These are phyloP conservation scores for Spongilla lacustris DNA, from an alignment of 37 sponge, comb jelly and placozoan genomes.

Conservation along the genomic window DNA sequence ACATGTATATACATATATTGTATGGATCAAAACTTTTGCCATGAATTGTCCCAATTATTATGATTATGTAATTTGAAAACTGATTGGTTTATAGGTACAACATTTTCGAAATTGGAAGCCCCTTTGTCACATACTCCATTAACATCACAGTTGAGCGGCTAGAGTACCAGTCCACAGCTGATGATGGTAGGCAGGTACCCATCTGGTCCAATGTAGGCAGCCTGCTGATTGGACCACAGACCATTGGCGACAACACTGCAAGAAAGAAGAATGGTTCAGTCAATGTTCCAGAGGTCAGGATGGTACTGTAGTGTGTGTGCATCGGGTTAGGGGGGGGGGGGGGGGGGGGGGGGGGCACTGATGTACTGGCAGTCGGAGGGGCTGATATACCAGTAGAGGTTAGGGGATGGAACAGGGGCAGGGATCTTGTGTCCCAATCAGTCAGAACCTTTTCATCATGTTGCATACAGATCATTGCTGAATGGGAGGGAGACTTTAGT, in stretches of 20 bases:
- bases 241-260: conserved; percentile 52
- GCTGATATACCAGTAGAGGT: no score
- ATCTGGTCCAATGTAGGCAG: conserved; percentile 75
- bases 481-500: conserved; percentile 81
- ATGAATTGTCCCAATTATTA: no score
- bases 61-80: no score
- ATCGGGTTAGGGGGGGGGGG: no score
- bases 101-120: conserved; percentile 66
- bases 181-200: neutral
- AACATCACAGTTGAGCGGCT: conserved; percentile 77
- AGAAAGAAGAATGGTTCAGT: conserved; percentile 29
- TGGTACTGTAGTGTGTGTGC: no score
- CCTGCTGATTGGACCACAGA: conserved; percentile 65
- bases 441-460: no score
- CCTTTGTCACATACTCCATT: conserved; percentile 66
- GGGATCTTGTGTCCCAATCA: no score
- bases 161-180: conserved; percentile 24
- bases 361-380: no score
- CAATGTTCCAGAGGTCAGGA: conserved; percentile 52
- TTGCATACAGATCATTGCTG: conserved; percentile 57
- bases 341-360: no score
- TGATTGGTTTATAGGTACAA: conserved; percentile 71
- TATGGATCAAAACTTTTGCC: no score
- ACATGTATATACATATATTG: no score
- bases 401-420: no score